Base-by-base conservation (phyloP, 2,113 vertebrate species). In the Upupa epops region DNA sequence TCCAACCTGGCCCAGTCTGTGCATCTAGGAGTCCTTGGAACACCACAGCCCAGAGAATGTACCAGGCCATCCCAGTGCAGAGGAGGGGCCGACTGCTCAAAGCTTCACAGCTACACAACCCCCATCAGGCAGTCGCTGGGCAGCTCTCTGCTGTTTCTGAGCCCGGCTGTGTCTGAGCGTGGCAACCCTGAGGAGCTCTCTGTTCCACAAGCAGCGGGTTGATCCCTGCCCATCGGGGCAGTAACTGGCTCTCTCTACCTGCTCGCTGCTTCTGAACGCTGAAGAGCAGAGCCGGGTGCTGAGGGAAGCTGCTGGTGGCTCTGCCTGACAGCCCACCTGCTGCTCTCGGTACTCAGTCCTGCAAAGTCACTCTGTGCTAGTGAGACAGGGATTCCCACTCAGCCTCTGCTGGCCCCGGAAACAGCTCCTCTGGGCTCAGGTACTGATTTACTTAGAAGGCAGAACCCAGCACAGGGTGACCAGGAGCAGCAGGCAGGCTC, bases 91-190 rank as follows among this genome's bases (percentile, higher is more conserved):
- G 42, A 88, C 56, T 77, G 51, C 48, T 48, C 72, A 70, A 69
- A 40, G 5, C 19, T 69, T 79, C 63, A 34, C 40, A 32, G 61
- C 71, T n/a, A 51, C 37, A 74, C n/a, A 86, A 80, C 40, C 63
- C 74, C 63, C 37, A 75, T 36, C 15, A n/a, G 28, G 20, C 46
- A 69, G 54, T 37, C 69, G 55, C 46, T 55, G 63, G 64, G 59
- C 63, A 82, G 49, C 49, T 45, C 58, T 40, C 70, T 73, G 70
- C 78, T 92, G 90, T 61, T 92, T 93, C 55, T 79, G 91, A 89
- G 69, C 36, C 66, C 69, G 89, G 36, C 19, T 60, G 55, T 64
- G 31, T 32, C 11, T 20, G 26, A 32, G 32, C 36, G 11, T 71
- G 56, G 73, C 73, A 91, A 81, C 65, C 21, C 73, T 3, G 17